Base-by-base conservation (phyloP, 2,113 vertebrate genomes). In the Peucedramus taeniatus region DNA sequence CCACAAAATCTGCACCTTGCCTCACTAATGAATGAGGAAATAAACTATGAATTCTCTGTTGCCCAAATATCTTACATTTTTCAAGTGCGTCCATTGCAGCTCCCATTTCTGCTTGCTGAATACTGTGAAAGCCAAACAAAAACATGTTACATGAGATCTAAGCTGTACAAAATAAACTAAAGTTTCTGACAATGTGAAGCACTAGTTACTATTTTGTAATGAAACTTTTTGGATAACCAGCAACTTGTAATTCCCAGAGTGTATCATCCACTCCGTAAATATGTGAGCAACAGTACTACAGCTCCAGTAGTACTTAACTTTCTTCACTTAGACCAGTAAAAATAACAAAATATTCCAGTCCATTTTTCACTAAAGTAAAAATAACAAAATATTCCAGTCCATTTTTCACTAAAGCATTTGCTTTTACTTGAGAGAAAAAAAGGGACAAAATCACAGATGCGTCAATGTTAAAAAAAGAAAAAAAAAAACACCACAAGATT, bases 51-150 rank as follows among this genome's bases (percentile, higher is more conserved):
- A 82, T 75, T n/a, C 15, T 68, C 59, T 64, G 33, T 56, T 91
- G 35, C 28, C 31, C 83, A 93, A 93, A 23, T 59, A 75, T 97
- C 99, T 99, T 98, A 99, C 99, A 99, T 99, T 99, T 99, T 89
- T 99, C 99, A 51, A 99, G 98, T 6, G 99, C 99, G 20, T 99
- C 99, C 99, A 99, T 99, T 59, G 99, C 99, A 40, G 99, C 99
- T 98, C 99, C 99, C 99, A 99, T 99, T 98, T 99, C 99, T 1
- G 99, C 99, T 98, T 99, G 99, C 93, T 99, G 99, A 98, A 99
- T 99, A 93, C 99, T 99, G 97, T 96, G 63, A 68, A 96, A 97
- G 70, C 37, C 83, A 97, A 97, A 90, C 77, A 83, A 76, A 97
- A 92, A 51, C 12, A 74, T 6, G 56, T 91, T 71, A 95, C 17